Conservation (phyloP, 2,888 invertebrate species). For the Galeopsomyia nigrocyanea region DNA sequence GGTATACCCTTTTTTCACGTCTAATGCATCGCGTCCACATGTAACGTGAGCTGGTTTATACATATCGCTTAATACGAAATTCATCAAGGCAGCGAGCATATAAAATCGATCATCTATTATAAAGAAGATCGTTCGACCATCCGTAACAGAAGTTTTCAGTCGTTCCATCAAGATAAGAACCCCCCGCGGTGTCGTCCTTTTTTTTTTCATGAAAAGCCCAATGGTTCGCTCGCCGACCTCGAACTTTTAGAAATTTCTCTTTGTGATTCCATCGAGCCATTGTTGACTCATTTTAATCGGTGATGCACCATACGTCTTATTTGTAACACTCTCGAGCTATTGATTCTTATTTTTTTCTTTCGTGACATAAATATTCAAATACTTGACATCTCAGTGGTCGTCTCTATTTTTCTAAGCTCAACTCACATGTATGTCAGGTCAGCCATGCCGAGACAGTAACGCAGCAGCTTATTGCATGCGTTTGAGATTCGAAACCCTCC, state of each 20-base stretch:
- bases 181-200: slow-evolving; percentile 29
- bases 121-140: slow-evolving; percentile 21
- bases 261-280: slow-evolving; percentile 27
- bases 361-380: neutral
- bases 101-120: slow-evolving; percentile 27
- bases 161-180: slow-evolving; percentile 33
- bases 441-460: no score
- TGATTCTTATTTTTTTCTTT: neutral
- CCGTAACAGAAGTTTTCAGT: slow-evolving; percentile 41
- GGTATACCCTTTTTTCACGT: neutral
- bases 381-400: no score
- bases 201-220: slow-evolving; percentile 33
- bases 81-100: neutral
- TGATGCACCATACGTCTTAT: neutral
- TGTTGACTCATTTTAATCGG: slow-evolving; percentile 8
- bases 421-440: no score
- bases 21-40: neutral
- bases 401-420: no score
- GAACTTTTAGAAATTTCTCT: slow-evolving; percentile 24
- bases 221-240: neutral
- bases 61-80: slow-evolving; percentile 22
- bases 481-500: neutral
- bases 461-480: no score
- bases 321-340: neutral
- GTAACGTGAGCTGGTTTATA: neutral